A percentile compares a stretch with the other conserved stretches of the same genome.
These are phyloP conservation scores for Benthosema pterotum DNA, from an alignment of 2,797 vertebrate genomes.

Conservation along the genomic window DNA sequence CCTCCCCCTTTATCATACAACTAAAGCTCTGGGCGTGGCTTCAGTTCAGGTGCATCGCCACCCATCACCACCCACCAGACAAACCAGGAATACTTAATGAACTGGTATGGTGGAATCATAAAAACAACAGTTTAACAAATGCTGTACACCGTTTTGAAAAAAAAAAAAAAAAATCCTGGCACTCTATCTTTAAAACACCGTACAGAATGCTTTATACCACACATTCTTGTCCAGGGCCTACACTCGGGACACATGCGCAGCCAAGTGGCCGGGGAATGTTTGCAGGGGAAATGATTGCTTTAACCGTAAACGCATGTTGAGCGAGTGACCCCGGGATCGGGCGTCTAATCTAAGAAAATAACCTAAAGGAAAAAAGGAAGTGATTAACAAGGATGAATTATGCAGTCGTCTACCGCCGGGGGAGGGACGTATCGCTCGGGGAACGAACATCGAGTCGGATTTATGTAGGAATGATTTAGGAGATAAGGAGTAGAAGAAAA, in stretches of 20 bases:
- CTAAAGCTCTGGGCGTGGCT: no score
- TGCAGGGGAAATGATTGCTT: neutral
- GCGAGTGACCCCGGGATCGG: neutral
- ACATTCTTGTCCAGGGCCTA: no score
- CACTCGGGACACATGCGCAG: neutral
- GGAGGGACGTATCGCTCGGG: constrained; percentile 42
- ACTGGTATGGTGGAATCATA: no score
- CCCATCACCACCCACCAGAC: no score
- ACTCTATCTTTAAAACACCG: no score
- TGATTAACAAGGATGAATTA: constrained; percentile 34
- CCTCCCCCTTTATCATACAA: no score
- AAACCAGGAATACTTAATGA: no score
- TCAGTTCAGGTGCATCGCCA: no score
- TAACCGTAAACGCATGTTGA: constrained; percentile 4
- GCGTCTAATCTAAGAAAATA: constrained; percentile 45
- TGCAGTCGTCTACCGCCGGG: constrained; percentile 41
- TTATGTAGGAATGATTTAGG: constrained; percentile 72
- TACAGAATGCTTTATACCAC: no score
- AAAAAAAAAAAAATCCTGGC: no score
- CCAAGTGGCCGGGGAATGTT: neutral
- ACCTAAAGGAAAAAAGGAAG: constrained; percentile 28
- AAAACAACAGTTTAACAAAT: no score
- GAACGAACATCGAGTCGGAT: constrained; percentile 57
- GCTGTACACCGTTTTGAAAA: no score
- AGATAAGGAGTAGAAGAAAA: constrained; percentile 43